Conservation (phyloP, 1,140 invertebrate species). For the Drosophila biarmipes region DNA sequence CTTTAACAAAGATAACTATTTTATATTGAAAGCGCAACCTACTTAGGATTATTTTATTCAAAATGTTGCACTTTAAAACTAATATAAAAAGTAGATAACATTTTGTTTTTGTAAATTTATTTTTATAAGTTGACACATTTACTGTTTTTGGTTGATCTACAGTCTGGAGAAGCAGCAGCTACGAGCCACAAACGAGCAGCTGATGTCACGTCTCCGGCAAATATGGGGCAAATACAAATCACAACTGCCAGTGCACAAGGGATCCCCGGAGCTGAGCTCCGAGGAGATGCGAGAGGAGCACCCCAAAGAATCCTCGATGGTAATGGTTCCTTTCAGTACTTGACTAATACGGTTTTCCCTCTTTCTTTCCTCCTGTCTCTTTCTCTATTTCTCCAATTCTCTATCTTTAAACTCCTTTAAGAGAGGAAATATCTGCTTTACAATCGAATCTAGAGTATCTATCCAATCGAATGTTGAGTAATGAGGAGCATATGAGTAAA, state of each 20-base stretch:
- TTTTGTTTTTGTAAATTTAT: background rate
- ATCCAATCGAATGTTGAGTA: constrained; percentile 85
- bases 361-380: constrained; percentile 41
- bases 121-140: constrained; percentile 5
- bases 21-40: too few relatives aligned
- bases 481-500: constrained; percentile 79
- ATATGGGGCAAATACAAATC: constrained; percentile 86
- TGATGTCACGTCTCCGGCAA: constrained; percentile 86
- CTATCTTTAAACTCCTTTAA: constrained; percentile 28
- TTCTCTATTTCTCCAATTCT: constrained; percentile 42
- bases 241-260: constrained; percentile 48
- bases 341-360: constrained; percentile 49
- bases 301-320: constrained; percentile 40
- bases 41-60: too few relatives aligned
- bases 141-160: constrained; percentile 13
- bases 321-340: constrained; percentile 43
- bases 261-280: constrained; percentile 47
- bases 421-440: constrained; percentile 86
- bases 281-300: constrained; percentile 52
- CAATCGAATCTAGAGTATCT: constrained; percentile 86
- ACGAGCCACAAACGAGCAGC: constrained; percentile 86
- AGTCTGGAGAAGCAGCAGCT: constrained; percentile 85
- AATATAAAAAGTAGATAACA: too few relatives aligned
- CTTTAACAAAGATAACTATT: too few relatives aligned
- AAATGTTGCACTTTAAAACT: too few relatives aligned